A percentile compares a stretch with the other conserved stretches of the same genome.
Conservation (phyloP, 2,797 vertebrate genomes). For the Schizopygopsis pylzovi region DNA sequence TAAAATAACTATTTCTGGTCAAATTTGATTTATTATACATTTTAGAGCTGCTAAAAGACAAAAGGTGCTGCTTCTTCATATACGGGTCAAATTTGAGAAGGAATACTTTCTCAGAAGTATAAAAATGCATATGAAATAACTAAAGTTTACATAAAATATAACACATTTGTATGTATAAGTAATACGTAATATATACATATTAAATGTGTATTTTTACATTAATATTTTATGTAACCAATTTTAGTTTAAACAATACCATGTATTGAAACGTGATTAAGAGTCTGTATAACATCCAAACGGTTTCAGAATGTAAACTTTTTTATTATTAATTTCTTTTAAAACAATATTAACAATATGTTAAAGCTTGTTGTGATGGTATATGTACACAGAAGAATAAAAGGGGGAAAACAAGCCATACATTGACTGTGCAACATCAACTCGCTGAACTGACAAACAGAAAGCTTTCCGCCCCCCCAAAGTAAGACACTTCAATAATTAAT, state of each 20-base stretch:
- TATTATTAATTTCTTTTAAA: constrained; percentile 72
- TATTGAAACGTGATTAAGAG: constrained; percentile 75
- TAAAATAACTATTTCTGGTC: neutral
- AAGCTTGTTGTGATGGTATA: constrained; percentile 80
- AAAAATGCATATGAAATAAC: no score
- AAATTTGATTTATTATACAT: neutral
- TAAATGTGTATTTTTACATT: neutral
- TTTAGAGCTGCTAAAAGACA: neutral
- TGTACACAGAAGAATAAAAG: constrained; percentile 69
- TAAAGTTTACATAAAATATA: neutral
- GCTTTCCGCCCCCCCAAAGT: constrained; percentile 71
- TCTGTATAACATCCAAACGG: constrained; percentile 68
- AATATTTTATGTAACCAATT: neutral
- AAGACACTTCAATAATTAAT: constrained; percentile 82
- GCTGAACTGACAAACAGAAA: constrained; percentile 67
- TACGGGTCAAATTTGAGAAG: neutral
- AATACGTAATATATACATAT: neutral
- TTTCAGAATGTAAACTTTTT: constrained; percentile 78
- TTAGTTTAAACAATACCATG: constrained; percentile 53
- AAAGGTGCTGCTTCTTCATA: neutral
- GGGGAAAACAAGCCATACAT: constrained; percentile 70
- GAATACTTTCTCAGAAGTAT: no score
- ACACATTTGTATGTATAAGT: neutral
- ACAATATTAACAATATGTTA: constrained; percentile 79
- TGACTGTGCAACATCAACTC: constrained; percentile 78